Base-by-base conservation (phyloP, 2,888 invertebrate species). In the Noctua pronuba region DNA sequence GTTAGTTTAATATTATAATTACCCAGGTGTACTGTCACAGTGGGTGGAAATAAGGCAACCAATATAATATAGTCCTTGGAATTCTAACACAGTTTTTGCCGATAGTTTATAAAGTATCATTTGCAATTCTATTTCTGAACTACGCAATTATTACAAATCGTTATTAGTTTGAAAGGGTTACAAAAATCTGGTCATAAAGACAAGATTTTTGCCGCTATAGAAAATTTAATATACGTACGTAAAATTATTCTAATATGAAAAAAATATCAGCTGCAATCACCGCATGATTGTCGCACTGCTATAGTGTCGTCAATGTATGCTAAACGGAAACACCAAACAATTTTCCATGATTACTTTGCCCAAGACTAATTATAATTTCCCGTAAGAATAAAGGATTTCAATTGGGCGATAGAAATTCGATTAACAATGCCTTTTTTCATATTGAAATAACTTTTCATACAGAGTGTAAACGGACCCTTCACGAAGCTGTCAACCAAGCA, bases 111-210 rank as follows among this genome's bases (percentile, higher is more conserved):
- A 62, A 62, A 84, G 28, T 66, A 71, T 71, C 16, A 80, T 80
- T 82, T 71, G 70, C 55, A 82, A 84, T 73, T 82, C n/a, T 69
- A 52, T 68, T 60, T 68, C 44, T 70, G 6, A 67, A 44, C 55
- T 58, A 71, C 49, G 80, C 67, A 60, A 75, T 10, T 58, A 41
- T 70, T 49, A 55, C 28, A 38, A 31, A 73, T 44, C 6, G 67
- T 74, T 64, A 79, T 79, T 52, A 74, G 38, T 73, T 71, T 71
- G 62, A 64, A 28, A 80, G 67, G n/a, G 49, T 60, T 73, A 52
- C 44, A 52, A 74, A 68, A 71, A 58, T 58, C 64, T 58, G 74
- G 67, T 71, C 49, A 11, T 55, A 55, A 55, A 55, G 55, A n/a
- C n/a, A 55, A 55, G n/a, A n/a, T 80, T 38, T 75, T 49, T 58